These are phyloP conservation scores for Alosa sapidissima DNA, from an alignment of 2,797 vertebrate species.

Conservation along the genomic window DNA sequence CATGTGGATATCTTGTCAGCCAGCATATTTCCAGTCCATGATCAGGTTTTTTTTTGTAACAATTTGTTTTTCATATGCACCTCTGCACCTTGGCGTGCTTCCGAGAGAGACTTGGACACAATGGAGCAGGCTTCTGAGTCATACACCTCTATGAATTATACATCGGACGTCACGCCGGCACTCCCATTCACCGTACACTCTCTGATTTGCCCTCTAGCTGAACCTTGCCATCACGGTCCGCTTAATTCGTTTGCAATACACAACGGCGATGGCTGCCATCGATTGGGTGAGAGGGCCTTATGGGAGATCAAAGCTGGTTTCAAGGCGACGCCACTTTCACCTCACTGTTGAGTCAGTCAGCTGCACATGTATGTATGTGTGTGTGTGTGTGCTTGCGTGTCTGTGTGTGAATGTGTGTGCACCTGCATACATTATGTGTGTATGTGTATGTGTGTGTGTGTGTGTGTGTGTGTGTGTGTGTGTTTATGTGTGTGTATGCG, in stretches of 20 bases:
- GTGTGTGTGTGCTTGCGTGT: background rate
- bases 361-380: background rate
- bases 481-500: background rate
- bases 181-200: background rate
- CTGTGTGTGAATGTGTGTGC: background rate
- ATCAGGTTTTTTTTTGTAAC: background rate
- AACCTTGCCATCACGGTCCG: conserved; percentile 30
- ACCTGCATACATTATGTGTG: background rate
- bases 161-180: background rate
- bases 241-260: conserved; percentile 22
- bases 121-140: conserved; percentile 3
- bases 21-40: background rate
- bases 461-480: background rate
- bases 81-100: background rate
- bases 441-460: background rate
- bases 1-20: background rate
- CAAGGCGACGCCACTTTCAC: background rate
- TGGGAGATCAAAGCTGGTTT: conserved; percentile 25
- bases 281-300: conserved; percentile 28
- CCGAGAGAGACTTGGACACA: background rate
- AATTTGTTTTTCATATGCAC: conserved; percentile 2
- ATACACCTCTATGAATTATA: conserved; percentile 13
- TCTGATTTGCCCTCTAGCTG: conserved; percentile 30
- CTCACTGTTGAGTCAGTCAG: conserved; percentile 16
- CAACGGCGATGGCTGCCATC: background rate